Conservation (phyloP, 2,113 vertebrate genomes). For the Motacilla tschutschensis region DNA sequence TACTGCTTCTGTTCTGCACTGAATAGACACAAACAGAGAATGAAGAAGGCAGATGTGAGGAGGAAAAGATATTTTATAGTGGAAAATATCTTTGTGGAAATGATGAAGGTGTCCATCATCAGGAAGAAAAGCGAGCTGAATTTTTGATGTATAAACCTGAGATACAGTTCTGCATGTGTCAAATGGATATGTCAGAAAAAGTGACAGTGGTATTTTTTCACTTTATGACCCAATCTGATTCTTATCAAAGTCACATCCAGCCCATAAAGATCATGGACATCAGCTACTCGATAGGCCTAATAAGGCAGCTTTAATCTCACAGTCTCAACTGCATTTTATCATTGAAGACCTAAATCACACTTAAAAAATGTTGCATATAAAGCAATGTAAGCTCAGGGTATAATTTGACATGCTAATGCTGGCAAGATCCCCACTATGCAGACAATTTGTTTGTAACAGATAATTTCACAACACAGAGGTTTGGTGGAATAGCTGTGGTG, state of each 20-base stretch:
- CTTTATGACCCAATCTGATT: conserved; percentile 32
- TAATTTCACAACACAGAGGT: not conserved
- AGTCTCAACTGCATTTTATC: not conserved
- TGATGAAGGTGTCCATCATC: conserved; percentile 10
- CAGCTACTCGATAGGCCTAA: not conserved
- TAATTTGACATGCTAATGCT: not conserved
- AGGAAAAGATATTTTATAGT: not conserved
- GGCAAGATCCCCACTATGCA: not conserved
- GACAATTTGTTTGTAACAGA: not conserved
- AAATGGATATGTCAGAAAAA: conserved; percentile 59
- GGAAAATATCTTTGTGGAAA: conserved; percentile 20
- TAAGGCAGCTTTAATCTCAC: conserved; percentile 10
- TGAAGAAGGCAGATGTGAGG: not conserved
- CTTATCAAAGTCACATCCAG: conserved; percentile 45
- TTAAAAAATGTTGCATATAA: not conserved
- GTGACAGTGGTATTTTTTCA: conserved; percentile 55
- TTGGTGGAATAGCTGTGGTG: not conserved
- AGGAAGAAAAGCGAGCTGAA: conserved; percentile 23
- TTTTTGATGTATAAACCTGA: conserved; percentile 44
- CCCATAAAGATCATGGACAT: conserved; percentile 17
- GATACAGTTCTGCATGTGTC: conserved; percentile 29
- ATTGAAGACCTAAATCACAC: not conserved
- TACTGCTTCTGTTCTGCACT: not conserved
- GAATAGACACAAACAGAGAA: not conserved
- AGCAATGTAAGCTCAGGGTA: not conserved